These are phyloP conservation scores for Idaea straminata DNA, from an alignment of 2,888 invertebrate genomes.

Conservation along the genomic window DNA sequence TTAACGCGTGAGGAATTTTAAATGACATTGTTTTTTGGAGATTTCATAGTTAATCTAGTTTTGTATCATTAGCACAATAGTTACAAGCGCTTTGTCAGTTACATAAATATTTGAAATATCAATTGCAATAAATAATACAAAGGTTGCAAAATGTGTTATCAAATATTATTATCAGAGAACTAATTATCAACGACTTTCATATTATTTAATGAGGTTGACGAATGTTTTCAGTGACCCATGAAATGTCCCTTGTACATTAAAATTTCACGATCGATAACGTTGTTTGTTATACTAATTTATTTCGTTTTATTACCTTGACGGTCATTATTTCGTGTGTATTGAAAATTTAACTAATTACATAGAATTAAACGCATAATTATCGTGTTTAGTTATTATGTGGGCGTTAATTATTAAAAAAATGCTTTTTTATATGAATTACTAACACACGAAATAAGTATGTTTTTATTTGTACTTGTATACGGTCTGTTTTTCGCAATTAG, in stretches of 20 bases:
- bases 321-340: background rate
- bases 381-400: background rate
- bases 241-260: background rate
- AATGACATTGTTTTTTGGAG: background rate
- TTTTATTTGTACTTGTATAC: too few species aligned
- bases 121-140: background rate
- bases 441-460: too few species aligned
- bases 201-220: background rate
- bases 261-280: slow-evolving; percentile 21
- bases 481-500: too few species aligned
- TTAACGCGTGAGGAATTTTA: background rate
- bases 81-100: background rate
- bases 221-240: background rate
- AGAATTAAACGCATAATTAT: background rate
- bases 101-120: background rate
- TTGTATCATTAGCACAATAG: background rate
- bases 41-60: background rate
- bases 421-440: too few species aligned
- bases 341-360: background rate
- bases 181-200: background rate
- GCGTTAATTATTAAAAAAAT: too few species aligned
- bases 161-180: background rate
- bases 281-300: slow-evolving; percentile 6
- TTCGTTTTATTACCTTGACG: background rate
- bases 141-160: background rate